Percentiles rank a stretch among this genome's conserved stretches.
These are phyloP conservation scores for Indicator maculatus DNA, from an alignment of 2,113 vertebrate species.

Conservation along the genomic window DNA sequence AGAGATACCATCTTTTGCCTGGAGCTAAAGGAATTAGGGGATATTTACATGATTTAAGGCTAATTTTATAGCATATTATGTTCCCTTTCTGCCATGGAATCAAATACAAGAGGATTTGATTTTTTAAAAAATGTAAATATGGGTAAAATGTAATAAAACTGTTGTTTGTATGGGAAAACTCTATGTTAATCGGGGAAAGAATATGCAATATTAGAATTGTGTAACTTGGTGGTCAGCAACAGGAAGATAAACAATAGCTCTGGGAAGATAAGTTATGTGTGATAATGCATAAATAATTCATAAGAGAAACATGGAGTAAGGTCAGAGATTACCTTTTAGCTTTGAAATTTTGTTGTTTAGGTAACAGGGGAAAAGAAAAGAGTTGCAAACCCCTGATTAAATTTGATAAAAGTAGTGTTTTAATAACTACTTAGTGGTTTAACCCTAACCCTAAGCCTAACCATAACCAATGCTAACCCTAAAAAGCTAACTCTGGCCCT, in stretches of 20 bases:
- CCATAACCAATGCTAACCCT: no score
- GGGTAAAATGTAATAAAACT: slow-evolving; percentile 62
- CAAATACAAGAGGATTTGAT: slow-evolving; percentile 55
- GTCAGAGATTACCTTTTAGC: background rate
- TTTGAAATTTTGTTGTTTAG: background rate
- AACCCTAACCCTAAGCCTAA: no score
- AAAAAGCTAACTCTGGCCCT: no score
- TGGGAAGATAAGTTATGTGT: background rate
- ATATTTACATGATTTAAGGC: slow-evolving; percentile 70
- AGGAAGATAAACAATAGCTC: slow-evolving; percentile 29
- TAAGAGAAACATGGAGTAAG: background rate
- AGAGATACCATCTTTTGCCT: slow-evolving; percentile 70
- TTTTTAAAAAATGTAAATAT: slow-evolving; percentile 38
- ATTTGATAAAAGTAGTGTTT: background rate
- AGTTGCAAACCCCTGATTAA: background rate
- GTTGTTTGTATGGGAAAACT: slow-evolving; percentile 59
- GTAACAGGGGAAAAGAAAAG: background rate
- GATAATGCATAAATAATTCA: background rate
- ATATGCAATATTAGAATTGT: slow-evolving; percentile 36
- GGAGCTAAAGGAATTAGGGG: slow-evolving; percentile 65
- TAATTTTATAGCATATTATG: slow-evolving; percentile 71
- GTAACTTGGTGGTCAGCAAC: slow-evolving; percentile 42
- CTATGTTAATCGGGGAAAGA: slow-evolving; percentile 51
- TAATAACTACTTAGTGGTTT: background rate
- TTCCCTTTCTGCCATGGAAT: slow-evolving; percentile 53